Evolutionary conservation across 2,113 vertebrate genomes (phyloP), one percentile per base, ranked within the genome.

Genomic region (Ia io): DNA sequence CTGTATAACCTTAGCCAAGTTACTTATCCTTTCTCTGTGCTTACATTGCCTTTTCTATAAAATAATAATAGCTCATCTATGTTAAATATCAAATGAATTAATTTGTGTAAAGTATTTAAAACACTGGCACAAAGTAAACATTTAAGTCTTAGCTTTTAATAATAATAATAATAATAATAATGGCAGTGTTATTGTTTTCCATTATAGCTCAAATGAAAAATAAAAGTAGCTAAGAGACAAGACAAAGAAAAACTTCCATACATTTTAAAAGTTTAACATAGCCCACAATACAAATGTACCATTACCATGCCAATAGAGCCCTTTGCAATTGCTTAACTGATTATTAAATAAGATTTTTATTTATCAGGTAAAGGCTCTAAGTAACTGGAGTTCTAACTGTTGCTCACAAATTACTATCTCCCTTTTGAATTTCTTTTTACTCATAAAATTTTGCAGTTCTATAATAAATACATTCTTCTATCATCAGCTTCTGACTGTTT

Each of bases 11-110:
- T 76, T 59, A 70, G 8, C 6, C 47, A 93, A 91, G 42, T 82
- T 84, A 94, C 12, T 88, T 69, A 71, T 6, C 11, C 22, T 84
- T 44, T 74, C 20, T 93, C 40, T 85, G 6, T 84, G 47, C 16
- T 44, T 71, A 51, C 44, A 32, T 80, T 94, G 86, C 14, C 44
- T 96, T 93, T 95, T 80, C 40, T 73, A 20, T 84, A 91, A 94
- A 92, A 90, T n/a, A 84, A 44, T 49, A 74, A 18, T 17, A 65
- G 32, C 71, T 78, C 23, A 87, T 30, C 25, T 84, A 28, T 65
- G 1, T 79, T 73, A 90, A 88, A 30, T 65, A 94, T 49, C 47
- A 78, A 89, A 65, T 90, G 53, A 76, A 9, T 87, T 86, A 87
- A 70, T 59, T 8, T 61, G 16, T 76, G 1, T 35, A 71, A 91